Evolutionary conservation across 2,797 vertebrate genomes (phyloP).

Genomic region (Pogoniulus pusillus): DNA sequence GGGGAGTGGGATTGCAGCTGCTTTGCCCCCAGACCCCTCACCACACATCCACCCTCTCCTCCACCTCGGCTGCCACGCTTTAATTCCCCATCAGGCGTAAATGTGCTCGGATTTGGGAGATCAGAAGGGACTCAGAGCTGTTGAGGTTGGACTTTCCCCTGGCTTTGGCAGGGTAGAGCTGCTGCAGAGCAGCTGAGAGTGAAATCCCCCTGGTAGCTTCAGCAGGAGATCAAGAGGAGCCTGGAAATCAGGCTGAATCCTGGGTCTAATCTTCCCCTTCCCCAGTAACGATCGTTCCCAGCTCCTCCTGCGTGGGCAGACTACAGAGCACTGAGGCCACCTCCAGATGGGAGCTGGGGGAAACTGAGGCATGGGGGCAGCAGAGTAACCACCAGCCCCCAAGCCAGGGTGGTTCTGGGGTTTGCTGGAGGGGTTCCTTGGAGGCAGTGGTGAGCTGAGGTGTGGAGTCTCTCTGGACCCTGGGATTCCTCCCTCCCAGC

Average conservation of each 20-base stretch:
- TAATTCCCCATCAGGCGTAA: neutral
- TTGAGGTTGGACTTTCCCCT: neutral
- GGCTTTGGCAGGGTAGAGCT: neutral
- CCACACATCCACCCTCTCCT: accelerated
- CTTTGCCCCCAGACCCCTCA: neutral
- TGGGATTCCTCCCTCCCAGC: too few species aligned
- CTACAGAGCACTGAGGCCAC: neutral
- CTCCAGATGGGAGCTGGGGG: accelerated
- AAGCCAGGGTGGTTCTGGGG: accelerated
- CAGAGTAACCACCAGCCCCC: neutral
- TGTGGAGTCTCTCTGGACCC: too few species aligned
- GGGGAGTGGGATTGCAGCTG: neutral
- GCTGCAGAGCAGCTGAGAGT: neutral
- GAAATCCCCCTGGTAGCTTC: neutral
- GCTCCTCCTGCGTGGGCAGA: accelerated
- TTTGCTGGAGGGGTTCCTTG: accelerated
- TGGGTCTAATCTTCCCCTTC: neutral
- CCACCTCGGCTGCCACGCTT: accelerated
- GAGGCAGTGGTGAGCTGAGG: too few species aligned
- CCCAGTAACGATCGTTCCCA: neutral
- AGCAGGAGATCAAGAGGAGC: neutral
- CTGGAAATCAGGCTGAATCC: neutral
- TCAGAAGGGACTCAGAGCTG: neutral
- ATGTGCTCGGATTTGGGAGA: neutral
- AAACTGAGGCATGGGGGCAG: neutral